phyloP scores from a whole-genome alignment of 2,888 invertebrate genomes.

The Ichneumon xanthorius region DNA sequence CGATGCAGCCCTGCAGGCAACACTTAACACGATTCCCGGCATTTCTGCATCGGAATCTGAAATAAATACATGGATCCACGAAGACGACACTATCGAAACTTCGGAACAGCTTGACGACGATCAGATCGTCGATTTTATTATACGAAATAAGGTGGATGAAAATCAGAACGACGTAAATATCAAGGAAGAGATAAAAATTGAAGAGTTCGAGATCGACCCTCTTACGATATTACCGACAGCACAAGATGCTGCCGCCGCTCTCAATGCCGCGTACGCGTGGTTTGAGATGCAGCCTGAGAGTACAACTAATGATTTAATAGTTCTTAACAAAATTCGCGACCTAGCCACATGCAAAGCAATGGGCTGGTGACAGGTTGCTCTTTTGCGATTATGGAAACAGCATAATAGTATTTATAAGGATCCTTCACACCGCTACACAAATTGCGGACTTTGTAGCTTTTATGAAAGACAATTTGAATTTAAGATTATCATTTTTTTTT shows the following conservation, averaged over 20 bases:
- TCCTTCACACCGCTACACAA: neutral
- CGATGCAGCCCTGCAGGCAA: neutral
- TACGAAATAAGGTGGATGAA: neutral
- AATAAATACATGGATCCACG: constrained; percentile 3
- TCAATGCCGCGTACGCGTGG: constrained; percentile 1
- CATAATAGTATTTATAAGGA: neutral
- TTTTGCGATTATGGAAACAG: neutral
- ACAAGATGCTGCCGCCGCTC: neutral
- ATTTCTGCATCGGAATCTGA: neutral
- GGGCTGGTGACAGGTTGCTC: neutral
- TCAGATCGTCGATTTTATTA: constrained; percentile 7
- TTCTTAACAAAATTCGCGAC: neutral
- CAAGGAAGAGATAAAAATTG: neutral
- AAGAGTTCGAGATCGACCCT: neutral
- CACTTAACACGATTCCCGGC: neutral
- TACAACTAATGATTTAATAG: neutral
- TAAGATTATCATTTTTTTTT: neutral
- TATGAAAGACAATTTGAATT: neutral
- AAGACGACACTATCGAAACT: neutral
- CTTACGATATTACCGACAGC: neutral
- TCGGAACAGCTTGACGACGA: constrained; percentile 9
- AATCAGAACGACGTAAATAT: neutral
- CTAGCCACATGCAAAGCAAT: neutral
- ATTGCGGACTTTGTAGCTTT: neutral
- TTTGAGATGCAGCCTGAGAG: constrained; percentile 9